Evolutionary conservation across 53 echinoderm and acorn worm genomes (phyloP), one percentile per base, ranked within the genome.

Genomic region (Antedon mediterranea): DNA sequence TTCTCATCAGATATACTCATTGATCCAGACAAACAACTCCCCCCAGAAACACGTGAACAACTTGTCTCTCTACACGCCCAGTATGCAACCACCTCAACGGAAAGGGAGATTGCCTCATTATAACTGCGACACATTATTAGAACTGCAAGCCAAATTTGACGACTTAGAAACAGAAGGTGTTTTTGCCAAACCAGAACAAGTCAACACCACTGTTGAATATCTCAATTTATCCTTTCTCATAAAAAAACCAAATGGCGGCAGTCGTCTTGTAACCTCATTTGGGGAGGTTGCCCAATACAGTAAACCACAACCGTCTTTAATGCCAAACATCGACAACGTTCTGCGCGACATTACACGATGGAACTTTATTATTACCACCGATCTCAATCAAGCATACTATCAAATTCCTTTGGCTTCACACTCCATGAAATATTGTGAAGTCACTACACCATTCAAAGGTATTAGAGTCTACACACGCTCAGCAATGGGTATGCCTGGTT

Each of bases 51-150:
- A 30, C 74, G 3, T 74, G 74, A 74, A 74, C 74, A 20, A n/a
- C n/a, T n/a, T n/a, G 31, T 74, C 5, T 74, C 30, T n/a, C 74
- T 74, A 74, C 74, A 81, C 75, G 81, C 81, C 81, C 29, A 15
- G 74, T 73, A n/a, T n/a, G 29, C 81, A 73, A 41, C 81, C 75
- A 34, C 81, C 81, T 6, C 81, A 81, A 75, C 80, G 80, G 7
- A 80, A 73, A 26, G 81, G 81, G 13, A 32, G 81, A 11, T 42
- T 81, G n/a, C n/a, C n/a, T n/a, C n/a, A 42, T 70, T 57, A 43
- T 79, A 79, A 79, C 70, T 32, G 7, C 30, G 30, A 30, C 31
- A 74, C 74, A 11, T 15, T 74, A 3, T 30, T 74, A 30, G 74
- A 74, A 30, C 74, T 74, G 18, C 31, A 4, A 74, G 20, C 74